phyloP scores from a whole-genome alignment of 2,797 vertebrate species.

The Myripristis jacobus region DNA sequence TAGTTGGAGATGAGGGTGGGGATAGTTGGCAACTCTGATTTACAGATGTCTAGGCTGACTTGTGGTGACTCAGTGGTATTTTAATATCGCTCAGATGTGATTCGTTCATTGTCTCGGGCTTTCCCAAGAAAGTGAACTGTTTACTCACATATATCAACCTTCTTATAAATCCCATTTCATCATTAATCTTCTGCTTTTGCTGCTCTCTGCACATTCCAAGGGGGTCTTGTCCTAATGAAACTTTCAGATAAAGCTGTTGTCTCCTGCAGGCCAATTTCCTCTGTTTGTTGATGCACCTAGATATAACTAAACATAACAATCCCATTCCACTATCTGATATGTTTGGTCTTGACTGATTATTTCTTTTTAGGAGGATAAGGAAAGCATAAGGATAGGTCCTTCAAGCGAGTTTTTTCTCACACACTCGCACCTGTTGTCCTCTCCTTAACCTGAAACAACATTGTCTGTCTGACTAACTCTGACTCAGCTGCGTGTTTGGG shows the following conservation, averaged over 20 bases:
- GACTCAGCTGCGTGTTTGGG: constrained; percentile 50
- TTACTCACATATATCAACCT: constrained; percentile 34
- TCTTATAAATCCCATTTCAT: constrained; percentile 18
- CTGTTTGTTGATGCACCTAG: constrained; percentile 24
- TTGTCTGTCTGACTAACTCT: constrained; percentile 44
- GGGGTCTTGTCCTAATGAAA: background rate
- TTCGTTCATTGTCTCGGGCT: constrained; percentile 32
- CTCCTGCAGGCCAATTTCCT: background rate
- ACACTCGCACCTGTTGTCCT: constrained; percentile 75
- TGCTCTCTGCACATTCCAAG: background rate
- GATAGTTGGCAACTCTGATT: constrained; percentile 38
- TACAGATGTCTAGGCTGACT: constrained; percentile 20
- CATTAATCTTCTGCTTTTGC: constrained; percentile 21
- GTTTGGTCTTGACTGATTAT: constrained; percentile 19
- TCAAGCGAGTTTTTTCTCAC: constrained; percentile 22
- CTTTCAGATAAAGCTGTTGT: constrained; percentile 5
- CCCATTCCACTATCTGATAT: background rate
- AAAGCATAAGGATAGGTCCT: constrained; percentile 28
- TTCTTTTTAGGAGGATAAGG: constrained; percentile 23
- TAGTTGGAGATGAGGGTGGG: constrained; percentile 48
- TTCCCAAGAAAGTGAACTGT: constrained; percentile 52
- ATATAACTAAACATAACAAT: constrained; percentile 17
- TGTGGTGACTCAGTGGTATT: constrained; percentile 61
- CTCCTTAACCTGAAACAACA: constrained; percentile 75
- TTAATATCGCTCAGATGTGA: constrained; percentile 51